These are phyloP conservation scores for Toxotes jaculatrix DNA, from an alignment of 2,113 vertebrate species.

Conservation along the genomic window DNA sequence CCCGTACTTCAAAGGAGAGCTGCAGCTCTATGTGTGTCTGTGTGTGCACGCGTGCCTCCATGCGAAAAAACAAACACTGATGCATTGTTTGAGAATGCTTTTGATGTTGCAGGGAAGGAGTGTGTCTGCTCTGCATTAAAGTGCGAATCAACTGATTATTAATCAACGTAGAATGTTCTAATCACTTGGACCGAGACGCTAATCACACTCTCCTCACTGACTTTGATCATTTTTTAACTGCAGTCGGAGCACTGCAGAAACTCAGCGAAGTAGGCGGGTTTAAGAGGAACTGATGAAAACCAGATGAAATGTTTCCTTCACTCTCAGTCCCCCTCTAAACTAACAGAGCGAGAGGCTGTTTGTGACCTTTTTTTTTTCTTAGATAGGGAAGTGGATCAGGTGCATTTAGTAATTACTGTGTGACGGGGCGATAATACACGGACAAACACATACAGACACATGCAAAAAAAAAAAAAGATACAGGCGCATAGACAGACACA, in stretches of 20 bases:
- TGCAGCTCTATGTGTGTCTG: neutral
- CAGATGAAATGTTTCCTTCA: slow-evolving; percentile 47
- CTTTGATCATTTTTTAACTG: slow-evolving; percentile 42
- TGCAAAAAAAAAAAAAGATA: slow-evolving; percentile 19
- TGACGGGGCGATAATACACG: slow-evolving; percentile 38
- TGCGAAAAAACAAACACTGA: slow-evolving; percentile 22
- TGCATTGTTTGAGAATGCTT: slow-evolving; percentile 45
- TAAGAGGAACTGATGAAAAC: slow-evolving; percentile 46
- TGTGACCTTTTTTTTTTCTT: slow-evolving; percentile 11
- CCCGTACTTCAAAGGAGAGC: slow-evolving; percentile 28
- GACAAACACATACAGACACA: slow-evolving; percentile 30
- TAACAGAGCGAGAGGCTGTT: neutral
- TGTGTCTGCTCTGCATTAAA: slow-evolving; percentile 18
- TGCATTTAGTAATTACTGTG: slow-evolving; percentile 67
- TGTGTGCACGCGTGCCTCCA: neutral
- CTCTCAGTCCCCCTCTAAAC: slow-evolving; percentile 13
- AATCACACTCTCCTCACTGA: slow-evolving; percentile 37
- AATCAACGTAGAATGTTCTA: slow-evolving; percentile 59
- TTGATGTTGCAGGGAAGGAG: slow-evolving; percentile 42
- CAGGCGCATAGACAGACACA: neutral
- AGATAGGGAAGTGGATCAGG: slow-evolving; percentile 63
- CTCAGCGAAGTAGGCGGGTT: slow-evolving; percentile 27
- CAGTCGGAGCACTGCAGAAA: slow-evolving; percentile 17
- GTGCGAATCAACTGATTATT: slow-evolving; percentile 64
- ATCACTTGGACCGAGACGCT: slow-evolving; percentile 48